These are phyloP conservation scores for Lymantria monacha DNA, from an alignment of 2,888 invertebrate species.

Conservation along the genomic window DNA sequence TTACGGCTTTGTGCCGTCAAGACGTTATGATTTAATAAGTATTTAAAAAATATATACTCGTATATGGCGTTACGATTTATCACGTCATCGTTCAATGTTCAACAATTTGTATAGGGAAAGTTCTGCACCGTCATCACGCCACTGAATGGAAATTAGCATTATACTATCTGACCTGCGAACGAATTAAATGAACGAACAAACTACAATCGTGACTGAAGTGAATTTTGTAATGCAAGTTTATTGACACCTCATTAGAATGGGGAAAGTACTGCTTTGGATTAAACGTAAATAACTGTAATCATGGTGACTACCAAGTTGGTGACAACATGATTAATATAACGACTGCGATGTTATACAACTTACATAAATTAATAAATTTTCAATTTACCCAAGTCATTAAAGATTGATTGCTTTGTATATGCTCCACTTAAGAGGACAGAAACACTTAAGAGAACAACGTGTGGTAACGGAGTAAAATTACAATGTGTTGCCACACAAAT, in stretches of 20 bases:
- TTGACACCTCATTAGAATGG: conserved; percentile 17
- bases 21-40: too few relatives aligned
- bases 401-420: too few relatives aligned
- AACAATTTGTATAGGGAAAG: conserved; percentile 25
- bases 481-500: too few relatives aligned
- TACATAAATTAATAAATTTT: too few relatives aligned
- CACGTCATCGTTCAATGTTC: not conserved
- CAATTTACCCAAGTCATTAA: too few relatives aligned
- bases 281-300: not conserved
- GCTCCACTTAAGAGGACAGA: too few relatives aligned
- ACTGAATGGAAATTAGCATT: conserved; percentile 35
- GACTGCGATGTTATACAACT: too few relatives aligned
- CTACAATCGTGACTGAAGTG: conserved; percentile 36
- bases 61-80: not conserved
- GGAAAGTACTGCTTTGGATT: conserved; percentile 6
- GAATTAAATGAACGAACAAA: conserved; percentile 5
- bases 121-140: conserved; percentile 34
- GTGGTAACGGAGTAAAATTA: too few relatives aligned
- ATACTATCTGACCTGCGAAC: conserved; percentile 31
- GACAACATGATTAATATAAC: not conserved
- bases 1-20: too few relatives aligned
- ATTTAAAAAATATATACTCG: not conserved
- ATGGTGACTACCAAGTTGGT: not conserved
- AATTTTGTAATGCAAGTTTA: conserved; percentile 34
- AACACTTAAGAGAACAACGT: too few relatives aligned